Evolutionary conservation across 2,797 vertebrate genomes (phyloP), one percentile per base, ranked within the genome.

Genomic region (Danio albolineatus): DNA sequence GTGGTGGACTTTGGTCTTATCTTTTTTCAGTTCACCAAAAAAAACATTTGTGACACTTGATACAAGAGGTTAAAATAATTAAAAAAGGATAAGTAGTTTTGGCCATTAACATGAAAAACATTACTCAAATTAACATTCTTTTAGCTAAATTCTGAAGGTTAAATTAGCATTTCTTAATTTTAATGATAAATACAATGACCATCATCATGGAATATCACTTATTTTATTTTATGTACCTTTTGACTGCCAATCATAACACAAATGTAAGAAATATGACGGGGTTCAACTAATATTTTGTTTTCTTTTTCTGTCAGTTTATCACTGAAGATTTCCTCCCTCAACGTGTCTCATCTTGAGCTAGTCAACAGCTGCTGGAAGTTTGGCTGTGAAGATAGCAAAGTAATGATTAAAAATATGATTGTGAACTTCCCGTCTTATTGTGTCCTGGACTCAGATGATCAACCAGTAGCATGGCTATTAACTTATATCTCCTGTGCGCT

Each of bases 361-460:
- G 76, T 88, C 41, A 88, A 86, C 54, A 73, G 49, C 19, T 73
- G 51, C 10, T 88, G 86, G 86, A 88, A 84, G 66, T 87, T 85
- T 80, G 76, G 83, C 19, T 54, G 6, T 8, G 80, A 56, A 38
- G 60, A 67, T 36, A 72, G 83, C 14, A 46, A 76, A 38, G 2
- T 10, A 17, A 75, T 82, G 56, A 71, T 88, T 41, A 82, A 69
- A 61, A 65, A 81, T 49, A 76, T 85, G 66, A 82, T 86, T 19
- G 13, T 39, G 0, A 69, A 85, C 70, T 87, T 79, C 53, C 83
- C 86, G 12, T 83, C 81, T 0, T 85, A 80, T 43, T 87, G 85
- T 39, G 17, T 88, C 38, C 38, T 86, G 76, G 86, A 86, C n/a
- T 73, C 64, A 4, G 41, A 77, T 36, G 76, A 66, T 39, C 73